Percentiles rank a stretch among this genome's conserved stretches.
Conservation (phyloP, 2,888 invertebrate species). For the Copidosoma aretas region DNA sequence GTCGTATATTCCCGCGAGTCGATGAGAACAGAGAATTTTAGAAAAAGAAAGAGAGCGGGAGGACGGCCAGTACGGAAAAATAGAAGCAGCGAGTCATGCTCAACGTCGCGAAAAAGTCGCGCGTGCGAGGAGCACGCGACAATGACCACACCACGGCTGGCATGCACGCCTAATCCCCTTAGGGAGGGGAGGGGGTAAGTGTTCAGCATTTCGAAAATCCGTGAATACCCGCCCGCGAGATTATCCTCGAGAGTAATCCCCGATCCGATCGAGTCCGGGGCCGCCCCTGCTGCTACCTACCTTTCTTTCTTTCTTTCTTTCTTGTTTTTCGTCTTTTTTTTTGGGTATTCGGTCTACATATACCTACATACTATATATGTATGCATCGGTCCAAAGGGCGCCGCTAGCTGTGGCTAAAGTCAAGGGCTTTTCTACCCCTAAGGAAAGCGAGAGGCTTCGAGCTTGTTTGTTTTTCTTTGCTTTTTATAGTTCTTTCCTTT, state of each 20-base stretch:
- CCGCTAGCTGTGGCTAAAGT: slow-evolving; percentile 3
- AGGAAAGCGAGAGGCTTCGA: neutral
- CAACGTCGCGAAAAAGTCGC: neutral
- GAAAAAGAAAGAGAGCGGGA: too few relatives aligned
- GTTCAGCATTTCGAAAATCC: too few relatives aligned
- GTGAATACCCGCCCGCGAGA: slow-evolving; percentile 4
- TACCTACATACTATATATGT: too few relatives aligned
- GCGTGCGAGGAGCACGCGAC: slow-evolving; percentile 12
- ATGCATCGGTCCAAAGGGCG: too few relatives aligned
- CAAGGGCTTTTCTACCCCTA: slow-evolving; percentile 29
- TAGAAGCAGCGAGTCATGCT: too few relatives aligned
- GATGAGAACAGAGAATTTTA: neutral
- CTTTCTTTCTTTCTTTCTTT: neutral
- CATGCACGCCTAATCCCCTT: slow-evolving; percentile 6
- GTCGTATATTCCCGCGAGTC: slow-evolving; percentile 6
- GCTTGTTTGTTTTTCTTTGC: neutral
- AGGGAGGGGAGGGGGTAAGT: neutral
- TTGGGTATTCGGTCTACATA: neutral
- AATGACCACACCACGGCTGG: slow-evolving; percentile 7
- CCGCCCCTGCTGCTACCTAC: slow-evolving; percentile 13
- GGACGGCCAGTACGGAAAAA: too few relatives aligned
- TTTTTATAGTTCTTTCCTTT: neutral
- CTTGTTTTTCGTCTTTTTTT: neutral
- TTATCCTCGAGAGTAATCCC: slow-evolving; percentile 28
- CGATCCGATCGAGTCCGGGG: slow-evolving; percentile 9